Percentiles rank a stretch among this genome's conserved stretches.
Evolutionary conservation across 2,797 vertebrate species (phyloP).

Genomic region (Cercopithecus hamlyni): DNA sequence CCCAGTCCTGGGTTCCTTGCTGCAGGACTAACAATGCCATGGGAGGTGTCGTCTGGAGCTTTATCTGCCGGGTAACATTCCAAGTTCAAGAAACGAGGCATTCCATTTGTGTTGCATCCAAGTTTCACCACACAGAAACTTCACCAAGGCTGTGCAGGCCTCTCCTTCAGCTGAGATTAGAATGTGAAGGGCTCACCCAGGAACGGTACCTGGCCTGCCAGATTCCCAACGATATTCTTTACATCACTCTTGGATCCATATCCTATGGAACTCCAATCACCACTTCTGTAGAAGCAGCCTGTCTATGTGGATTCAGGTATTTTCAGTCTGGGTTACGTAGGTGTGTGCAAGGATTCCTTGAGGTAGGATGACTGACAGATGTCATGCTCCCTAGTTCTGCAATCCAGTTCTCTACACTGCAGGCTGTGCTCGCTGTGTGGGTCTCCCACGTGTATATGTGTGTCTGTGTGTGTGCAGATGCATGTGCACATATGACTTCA

Average conservation of each 20-base stretch:
- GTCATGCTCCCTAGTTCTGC: background rate
- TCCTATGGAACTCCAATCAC: background rate
- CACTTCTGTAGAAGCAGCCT: background rate
- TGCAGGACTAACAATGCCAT: background rate
- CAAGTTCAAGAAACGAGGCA: background rate
- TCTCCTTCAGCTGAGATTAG: background rate
- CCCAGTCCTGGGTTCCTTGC: background rate
- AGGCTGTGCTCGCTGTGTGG: background rate
- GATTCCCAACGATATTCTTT: background rate
- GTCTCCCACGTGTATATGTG: background rate
- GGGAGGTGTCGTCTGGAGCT: background rate
- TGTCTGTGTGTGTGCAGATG: fast-evolving
- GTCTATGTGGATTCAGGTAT: background rate
- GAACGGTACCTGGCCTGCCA: background rate
- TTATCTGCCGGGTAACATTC: background rate
- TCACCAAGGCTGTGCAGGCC: background rate
- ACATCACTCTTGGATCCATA: background rate
- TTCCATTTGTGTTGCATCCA: background rate
- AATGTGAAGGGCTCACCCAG: background rate
- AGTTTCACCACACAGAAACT: background rate
- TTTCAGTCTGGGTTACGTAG: background rate
- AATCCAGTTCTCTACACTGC: background rate
- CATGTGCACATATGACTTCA: background rate
- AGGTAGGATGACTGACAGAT: background rate
- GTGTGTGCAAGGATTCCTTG: background rate